These are phyloP conservation scores for Periphyllus acericola DNA, from an alignment of 2,888 invertebrate genomes.

Conservation along the genomic window DNA sequence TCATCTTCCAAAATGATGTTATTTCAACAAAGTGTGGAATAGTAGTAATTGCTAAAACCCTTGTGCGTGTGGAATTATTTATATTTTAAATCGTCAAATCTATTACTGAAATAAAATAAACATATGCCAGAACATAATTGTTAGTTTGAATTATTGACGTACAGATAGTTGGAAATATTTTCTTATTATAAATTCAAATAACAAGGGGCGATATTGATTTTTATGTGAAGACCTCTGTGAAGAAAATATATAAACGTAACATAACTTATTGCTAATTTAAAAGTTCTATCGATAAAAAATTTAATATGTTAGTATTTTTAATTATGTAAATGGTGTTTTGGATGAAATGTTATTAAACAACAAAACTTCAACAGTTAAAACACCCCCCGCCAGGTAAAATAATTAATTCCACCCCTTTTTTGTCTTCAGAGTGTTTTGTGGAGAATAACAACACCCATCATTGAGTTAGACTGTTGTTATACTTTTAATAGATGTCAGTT, in stretches of 20 bases:
- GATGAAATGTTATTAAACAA: not conserved
- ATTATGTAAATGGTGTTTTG: not conserved
- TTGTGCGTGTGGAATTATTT: no score
- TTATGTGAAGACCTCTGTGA: not conserved
- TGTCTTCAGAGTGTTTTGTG: no score
- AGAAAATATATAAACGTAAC: not conserved
- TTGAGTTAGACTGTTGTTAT: not conserved
- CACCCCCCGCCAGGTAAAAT: not conserved
- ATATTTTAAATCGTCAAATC: no score
- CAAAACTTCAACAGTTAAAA: not conserved
- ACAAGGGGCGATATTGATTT: no score
- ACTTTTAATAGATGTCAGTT: not conserved
- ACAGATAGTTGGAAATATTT: no score
- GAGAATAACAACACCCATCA: not conserved
- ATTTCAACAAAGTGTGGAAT: no score
- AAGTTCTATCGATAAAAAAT: not conserved
- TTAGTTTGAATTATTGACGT: no score
- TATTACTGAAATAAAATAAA: no score
- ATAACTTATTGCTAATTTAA: not conserved
- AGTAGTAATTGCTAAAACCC: no score
- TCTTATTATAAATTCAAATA: no score
- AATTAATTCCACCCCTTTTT: constrained; percentile 13
- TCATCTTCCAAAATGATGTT: no score
- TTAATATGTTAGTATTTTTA: not conserved
- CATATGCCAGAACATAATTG: no score